These are phyloP conservation scores for Sinocyclocheilus rhinocerous DNA, from an alignment of 2,113 vertebrate genomes.

Conservation along the genomic window DNA sequence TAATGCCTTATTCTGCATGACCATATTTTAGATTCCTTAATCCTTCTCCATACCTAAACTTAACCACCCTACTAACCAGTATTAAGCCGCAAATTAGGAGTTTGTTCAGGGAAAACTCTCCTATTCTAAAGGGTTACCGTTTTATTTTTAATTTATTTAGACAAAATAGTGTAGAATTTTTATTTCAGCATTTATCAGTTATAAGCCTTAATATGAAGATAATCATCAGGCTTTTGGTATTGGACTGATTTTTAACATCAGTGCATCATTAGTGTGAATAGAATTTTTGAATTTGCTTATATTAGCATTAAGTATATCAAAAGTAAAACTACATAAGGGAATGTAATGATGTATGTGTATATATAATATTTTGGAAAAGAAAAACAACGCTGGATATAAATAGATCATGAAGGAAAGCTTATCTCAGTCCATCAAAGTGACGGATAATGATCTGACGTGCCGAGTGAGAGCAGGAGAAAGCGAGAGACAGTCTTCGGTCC, in stretches of 20 bases:
- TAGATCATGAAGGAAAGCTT: neutral
- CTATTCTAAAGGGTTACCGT: no score
- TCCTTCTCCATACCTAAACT: no score
- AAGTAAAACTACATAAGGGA: neutral
- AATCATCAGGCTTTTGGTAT: neutral
- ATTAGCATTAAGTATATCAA: neutral
- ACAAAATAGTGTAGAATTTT: neutral
- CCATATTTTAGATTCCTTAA: no score
- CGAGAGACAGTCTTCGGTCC: constrained; percentile 21
- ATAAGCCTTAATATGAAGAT: neutral
- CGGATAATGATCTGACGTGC: no score
- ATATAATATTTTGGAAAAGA: neutral
- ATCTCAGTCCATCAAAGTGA: constrained; percentile 5
- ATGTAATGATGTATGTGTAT: neutral
- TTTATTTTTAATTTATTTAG: no score
- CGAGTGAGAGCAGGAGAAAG: constrained; percentile 46
- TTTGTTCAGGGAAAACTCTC: no score
- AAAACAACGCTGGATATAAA: neutral
- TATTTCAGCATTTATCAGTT: neutral
- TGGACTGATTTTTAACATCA: neutral
- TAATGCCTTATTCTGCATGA: no score
- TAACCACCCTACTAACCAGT: no score
- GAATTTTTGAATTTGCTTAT: neutral
- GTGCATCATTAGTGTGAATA: neutral
- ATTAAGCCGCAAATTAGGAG: no score